A percentile compares a stretch with the other conserved stretches of the same genome.
phyloP scores from a whole-genome alignment of 92 coral and sea anemone species.

The Epizoanthus rinbou region DNA sequence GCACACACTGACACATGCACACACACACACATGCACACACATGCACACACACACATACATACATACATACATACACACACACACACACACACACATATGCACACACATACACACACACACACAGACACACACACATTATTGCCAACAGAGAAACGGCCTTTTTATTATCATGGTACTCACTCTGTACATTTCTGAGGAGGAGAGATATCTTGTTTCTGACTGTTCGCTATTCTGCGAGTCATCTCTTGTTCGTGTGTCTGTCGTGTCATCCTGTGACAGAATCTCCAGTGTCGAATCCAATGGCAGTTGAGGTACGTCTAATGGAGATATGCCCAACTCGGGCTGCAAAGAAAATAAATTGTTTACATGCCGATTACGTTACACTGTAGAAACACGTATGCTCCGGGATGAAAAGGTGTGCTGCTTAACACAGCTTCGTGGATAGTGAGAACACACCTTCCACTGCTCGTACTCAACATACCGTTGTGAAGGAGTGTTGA shows the following conservation, averaged over 20 bases:
- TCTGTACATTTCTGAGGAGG: conserved; percentile 91
- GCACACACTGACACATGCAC: too few relatives aligned
- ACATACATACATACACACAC: too few relatives aligned
- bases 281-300: not conserved
- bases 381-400: not conserved
- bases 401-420: too few relatives aligned
- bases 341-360: conserved; percentile 54
- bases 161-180: conserved; percentile 35
- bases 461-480: too few relatives aligned
- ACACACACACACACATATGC: not conserved
- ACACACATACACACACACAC: not conserved
- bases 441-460: too few relatives aligned
- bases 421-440: too few relatives aligned
- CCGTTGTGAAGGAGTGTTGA: too few relatives aligned
- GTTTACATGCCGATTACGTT: too few relatives aligned
- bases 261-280: not conserved
- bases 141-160: too few relatives aligned
- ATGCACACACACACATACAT: not conserved
- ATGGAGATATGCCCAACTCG: conserved; percentile 84
- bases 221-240: conserved; percentile 21
- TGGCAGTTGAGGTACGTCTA: conserved; percentile 46
- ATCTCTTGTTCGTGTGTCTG: conserved; percentile 19
- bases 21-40: not conserved
- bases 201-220: conserved; percentile 62
- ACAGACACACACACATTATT: too few relatives aligned